Base-by-base conservation (phyloP, 2,888 invertebrate species). In the Lasioglossum malachurum region DNA sequence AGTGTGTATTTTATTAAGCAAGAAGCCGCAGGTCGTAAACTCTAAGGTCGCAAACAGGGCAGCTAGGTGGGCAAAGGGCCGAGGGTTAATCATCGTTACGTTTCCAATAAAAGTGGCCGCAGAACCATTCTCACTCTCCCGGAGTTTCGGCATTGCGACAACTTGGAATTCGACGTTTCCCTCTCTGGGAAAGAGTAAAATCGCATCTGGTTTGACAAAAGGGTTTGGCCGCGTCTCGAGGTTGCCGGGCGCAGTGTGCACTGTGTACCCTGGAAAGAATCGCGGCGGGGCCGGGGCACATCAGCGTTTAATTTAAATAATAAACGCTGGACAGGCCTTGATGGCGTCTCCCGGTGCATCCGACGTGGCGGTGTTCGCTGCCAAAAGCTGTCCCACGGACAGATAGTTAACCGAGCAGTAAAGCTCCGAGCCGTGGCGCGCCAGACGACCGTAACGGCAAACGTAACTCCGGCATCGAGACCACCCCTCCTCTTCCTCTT, bases 361-460 rank as follows among this genome's bases (percentile, higher is more conserved):
- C 75, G 64, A 44, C 75, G 77, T 74, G 75, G 80, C n/a, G 75
- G 74, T 57, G 77, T 44, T 44, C 80, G 57, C 75, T 87, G 86
- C 86, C 86, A 87, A 86, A 86, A 87, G 76, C 82, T 82, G 85
- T 73, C 83, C 77, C 57, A 46, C 71, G 87, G 86, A 82, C 78
- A 83, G 87, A 82, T 86, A 86, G 87, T 87, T 87, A 87, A 87
- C 83, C 87, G 76, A 77, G 86, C 87, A 75, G 82, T 79, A 77
- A 87, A 86, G 78, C 84, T 78, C 69, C 77, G 80, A 69, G 73
- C 73, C 27, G 75, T 79, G 53, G 79, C 46, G 41, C 80, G 71
- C 77, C 86, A 86, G 86, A 84, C 86, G 84, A 80, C 57, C 76
- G 85, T 84, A 85, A 85, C 85, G 84, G 76, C 79, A 73, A 84